Evolutionary conservation across 2,888 invertebrate genomes (phyloP), one percentile per base, ranked within the genome.

Genomic region (Tenodera sinensis): DNA sequence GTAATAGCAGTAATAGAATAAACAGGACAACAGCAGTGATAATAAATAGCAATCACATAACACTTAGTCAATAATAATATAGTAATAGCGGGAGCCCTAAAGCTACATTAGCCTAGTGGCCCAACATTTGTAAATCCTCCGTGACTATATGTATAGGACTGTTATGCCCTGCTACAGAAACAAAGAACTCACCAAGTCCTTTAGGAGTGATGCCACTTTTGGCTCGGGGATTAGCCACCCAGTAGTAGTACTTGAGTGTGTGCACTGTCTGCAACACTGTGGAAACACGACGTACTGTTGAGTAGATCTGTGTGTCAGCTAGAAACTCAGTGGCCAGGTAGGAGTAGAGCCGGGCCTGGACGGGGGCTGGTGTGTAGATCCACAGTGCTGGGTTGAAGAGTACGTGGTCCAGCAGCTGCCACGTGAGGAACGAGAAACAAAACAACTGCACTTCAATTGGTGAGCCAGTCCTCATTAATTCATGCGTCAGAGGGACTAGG

Each of bases 291-390:
- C 99, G 95, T 88, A 99, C 99, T 93, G 98, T 98, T 92, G 98
- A 98, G 94, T 99, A 99, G 92, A 99, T 98, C 94, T 99, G 98
- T 2, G 98, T 98, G 93, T 99, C 99, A 90, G 98, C 98, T 90
- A 99, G 95, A 94, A 99, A 99, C 94, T 99, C 99, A n/a, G 98
- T 98, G 84, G 99, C 98, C 94, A 99, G 94, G 94, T 99, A 99
- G 92, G 98, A 98, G 95, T 99, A 99, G 87, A 99, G 96, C 91
- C 97, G 95, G 85, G 98, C 97, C 93, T 99, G 99, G 14, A 99
- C 99, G 91, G 97, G 97, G 71, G 99, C 98, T 88, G 98, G 98
- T 20, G 99, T 98, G 94, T 99, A 98, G 92, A 99, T 99, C 99
- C 99, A 99, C 91, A 99, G 95, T 54, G 98, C 98, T 14, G 99